phyloP scores from a whole-genome alignment of 2,797 vertebrate species.

The Carapus acus region DNA sequence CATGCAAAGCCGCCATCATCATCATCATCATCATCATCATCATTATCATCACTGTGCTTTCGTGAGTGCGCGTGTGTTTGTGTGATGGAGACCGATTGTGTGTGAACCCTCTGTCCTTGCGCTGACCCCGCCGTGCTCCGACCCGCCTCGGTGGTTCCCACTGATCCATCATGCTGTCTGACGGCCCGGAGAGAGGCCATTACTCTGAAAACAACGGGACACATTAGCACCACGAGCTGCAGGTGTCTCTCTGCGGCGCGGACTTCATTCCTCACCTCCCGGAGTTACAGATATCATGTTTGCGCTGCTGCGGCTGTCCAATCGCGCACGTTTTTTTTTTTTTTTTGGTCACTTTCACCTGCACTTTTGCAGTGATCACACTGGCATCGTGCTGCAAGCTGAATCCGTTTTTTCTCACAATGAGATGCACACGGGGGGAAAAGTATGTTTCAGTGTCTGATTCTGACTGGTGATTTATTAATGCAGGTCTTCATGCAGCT shows the following conservation, averaged over 20 bases:
- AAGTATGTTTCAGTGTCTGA: slow-evolving; percentile 43
- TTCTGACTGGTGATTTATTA: slow-evolving; percentile 68
- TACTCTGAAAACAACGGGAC: slow-evolving; percentile 53
- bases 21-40: slow-evolving; percentile 5
- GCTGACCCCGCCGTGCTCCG: slow-evolving; percentile 60
- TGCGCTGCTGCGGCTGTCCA: slow-evolving; percentile 20
- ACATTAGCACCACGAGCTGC: slow-evolving; percentile 48
- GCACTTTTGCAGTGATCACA: slow-evolving; percentile 7
- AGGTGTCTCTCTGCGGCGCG: slow-evolving; percentile 45
- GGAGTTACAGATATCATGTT: slow-evolving; percentile 36
- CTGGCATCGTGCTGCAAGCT: not conserved
- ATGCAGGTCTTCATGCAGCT: slow-evolving; percentile 67
- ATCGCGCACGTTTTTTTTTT: too few relatives aligned
- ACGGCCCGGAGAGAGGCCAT: slow-evolving; percentile 52
- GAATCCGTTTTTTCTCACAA: slow-evolving; percentile 2
- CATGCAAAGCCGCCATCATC: slow-evolving; percentile 5
- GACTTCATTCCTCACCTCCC: slow-evolving; percentile 35
- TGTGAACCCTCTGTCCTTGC: slow-evolving; percentile 64
- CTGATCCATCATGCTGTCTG: slow-evolving; percentile 67
- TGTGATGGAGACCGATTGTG: slow-evolving; percentile 51
- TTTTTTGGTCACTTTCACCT: too few relatives aligned
- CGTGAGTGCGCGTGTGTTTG: not conserved
- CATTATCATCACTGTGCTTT: slow-evolving; percentile 18
- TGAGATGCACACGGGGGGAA: slow-evolving; percentile 28
- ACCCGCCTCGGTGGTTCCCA: slow-evolving; percentile 52